These are phyloP conservation scores for Bombus terrestris DNA, from an alignment of 1,140 invertebrate species.

Conservation along the genomic window DNA sequence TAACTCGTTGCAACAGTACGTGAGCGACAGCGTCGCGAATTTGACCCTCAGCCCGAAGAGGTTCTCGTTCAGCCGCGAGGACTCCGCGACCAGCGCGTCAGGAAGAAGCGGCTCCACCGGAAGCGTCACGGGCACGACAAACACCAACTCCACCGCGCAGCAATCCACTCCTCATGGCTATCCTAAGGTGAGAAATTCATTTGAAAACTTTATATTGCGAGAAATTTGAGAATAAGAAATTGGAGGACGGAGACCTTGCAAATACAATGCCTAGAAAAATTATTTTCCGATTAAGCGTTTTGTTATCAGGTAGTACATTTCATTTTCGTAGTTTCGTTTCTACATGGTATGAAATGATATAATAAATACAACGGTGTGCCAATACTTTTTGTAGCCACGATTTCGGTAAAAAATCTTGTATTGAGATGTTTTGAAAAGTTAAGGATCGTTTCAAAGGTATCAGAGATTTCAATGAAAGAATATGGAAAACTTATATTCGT, in stretches of 20 bases:
- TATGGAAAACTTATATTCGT: no score
- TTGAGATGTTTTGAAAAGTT: background rate
- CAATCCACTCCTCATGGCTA: conserved; percentile 75
- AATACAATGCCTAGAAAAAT: no score
- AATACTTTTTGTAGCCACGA: no score
- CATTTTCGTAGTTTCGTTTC: no score
- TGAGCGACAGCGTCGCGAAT: conserved; percentile 89
- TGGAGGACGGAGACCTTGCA: no score
- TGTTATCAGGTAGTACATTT: no score
- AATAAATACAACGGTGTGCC: no score
- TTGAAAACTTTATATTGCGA: background rate
- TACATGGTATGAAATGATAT: no score
- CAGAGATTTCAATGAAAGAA: no score
- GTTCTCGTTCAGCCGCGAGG: conserved; percentile 88
- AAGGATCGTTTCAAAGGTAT: background rate
- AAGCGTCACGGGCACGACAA: conserved; percentile 72
- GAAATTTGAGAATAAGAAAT: background rate
- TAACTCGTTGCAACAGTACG: conserved; percentile 90
- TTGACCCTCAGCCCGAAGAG: conserved; percentile 89
- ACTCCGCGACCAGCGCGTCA: conserved; percentile 78
- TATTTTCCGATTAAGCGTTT: no score
- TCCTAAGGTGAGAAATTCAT: conserved; percentile 69
- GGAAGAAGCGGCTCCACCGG: conserved; percentile 76
- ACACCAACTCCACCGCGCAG: conserved; percentile 75
- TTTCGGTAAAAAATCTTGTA: no score